Base-by-base conservation (phyloP, 2,113 vertebrate genomes). In the Zapornia atra region DNA sequence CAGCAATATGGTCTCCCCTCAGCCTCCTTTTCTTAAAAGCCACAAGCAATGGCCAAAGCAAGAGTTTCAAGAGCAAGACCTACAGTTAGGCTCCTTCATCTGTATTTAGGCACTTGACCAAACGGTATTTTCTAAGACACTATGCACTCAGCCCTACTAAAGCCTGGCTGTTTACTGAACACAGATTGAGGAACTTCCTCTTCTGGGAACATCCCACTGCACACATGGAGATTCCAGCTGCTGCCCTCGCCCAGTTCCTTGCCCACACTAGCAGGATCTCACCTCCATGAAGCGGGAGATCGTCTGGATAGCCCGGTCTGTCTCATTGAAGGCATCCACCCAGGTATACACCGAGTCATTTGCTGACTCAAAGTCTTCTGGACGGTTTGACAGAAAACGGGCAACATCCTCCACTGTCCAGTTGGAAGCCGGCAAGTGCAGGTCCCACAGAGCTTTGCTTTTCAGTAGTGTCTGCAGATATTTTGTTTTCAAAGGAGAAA, bases 221-320 rank as follows among this genome's bases (percentile, higher is more conserved):
- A 1, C 1, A 1, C n/a, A 14, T 9, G 16, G 56, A 82, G 22
- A 63, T 5, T 44, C 17, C 42, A 54, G 51, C 38, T 28, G 28
- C 44, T 40, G 40, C 26, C 17, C 12, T 36, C 14, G 20, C 28
- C 19, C 15, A 61, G 29, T 5, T 20, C 15, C 71, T 5, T 50
- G 42, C 17, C 25, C 42, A 33, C 46, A 44, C 2, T 6, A 75
- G 38, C 8, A 40, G 13, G 29, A 44, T 97, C 99, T 91, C 57
- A 99, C 99, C 99, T 99, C 99, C 99, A 99, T 99, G 98, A 99
- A 99, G 75, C 97, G 98, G 9, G 99, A 99, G 84, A 99, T 99
- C 85, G 98, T 99, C 96, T 98, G 97, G 93, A 99, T 97, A 82
- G 99, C 99, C 48, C 98, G 97, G 96, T 99, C 99, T 0, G 99